These are phyloP conservation scores for Drosophila diplacantha DNA, from an alignment of 2,888 invertebrate species.

Conservation along the genomic window DNA sequence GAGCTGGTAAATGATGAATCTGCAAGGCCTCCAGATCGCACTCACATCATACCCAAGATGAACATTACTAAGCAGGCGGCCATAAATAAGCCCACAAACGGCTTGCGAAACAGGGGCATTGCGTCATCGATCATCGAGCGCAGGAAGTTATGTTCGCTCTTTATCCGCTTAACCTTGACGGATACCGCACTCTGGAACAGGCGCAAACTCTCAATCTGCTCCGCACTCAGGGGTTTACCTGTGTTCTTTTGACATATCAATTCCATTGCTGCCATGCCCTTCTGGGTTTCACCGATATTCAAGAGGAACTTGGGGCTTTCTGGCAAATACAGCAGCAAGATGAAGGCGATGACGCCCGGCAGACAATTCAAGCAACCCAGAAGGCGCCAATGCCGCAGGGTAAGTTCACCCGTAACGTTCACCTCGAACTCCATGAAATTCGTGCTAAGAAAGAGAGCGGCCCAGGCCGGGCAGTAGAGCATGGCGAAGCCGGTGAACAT, in stretches of 20 bases:
- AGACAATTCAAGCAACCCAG: conserved; percentile 46
- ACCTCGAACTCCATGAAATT: conserved; percentile 36
- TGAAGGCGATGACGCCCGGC: conserved; percentile 52
- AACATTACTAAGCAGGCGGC: conserved; percentile 57
- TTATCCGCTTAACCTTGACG: conserved; percentile 2
- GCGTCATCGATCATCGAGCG: conserved; percentile 48
- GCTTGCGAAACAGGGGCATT: conserved; percentile 55
- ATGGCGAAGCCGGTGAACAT: conserved; percentile 61
- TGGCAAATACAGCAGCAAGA: conserved; percentile 51
- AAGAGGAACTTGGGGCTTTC: conserved; percentile 63
- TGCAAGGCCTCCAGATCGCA: not conserved
- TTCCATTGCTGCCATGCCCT: conserved; percentile 45
- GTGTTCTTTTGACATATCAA: conserved; percentile 52
- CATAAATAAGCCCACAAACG: conserved; percentile 43
- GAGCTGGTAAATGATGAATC: not conserved
- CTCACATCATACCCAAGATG: conserved; percentile 54
- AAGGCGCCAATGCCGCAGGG: conserved; percentile 53
- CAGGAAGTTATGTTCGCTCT: conserved; percentile 24
- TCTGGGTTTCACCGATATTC: conserved; percentile 39
- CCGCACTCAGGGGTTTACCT: conserved; percentile 27
- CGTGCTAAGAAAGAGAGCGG: conserved; percentile 25
- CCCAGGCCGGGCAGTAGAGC: conserved; percentile 53
- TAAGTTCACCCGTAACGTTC: conserved; percentile 22
- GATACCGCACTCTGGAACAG: conserved; percentile 19
- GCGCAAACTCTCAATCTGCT: conserved; percentile 41